Conservation (phyloP, 2,113 vertebrate species). For the Anolis carolinensis region DNA sequence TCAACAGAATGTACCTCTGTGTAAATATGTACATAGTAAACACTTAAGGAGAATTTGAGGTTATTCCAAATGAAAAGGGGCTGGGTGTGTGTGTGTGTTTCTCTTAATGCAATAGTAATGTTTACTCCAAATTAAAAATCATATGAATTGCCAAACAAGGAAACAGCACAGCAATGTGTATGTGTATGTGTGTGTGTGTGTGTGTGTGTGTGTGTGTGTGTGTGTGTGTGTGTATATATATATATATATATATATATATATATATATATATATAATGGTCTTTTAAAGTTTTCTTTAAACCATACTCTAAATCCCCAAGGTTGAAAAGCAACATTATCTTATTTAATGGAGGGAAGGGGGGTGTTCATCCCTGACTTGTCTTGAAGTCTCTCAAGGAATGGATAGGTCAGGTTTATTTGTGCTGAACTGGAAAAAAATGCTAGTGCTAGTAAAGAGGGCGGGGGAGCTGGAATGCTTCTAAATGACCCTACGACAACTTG, state of each 20-base stretch:
- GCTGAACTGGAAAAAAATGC: slow-evolving; percentile 59
- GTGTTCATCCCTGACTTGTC: background rate
- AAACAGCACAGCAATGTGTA: slow-evolving; percentile 53
- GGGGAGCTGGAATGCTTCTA: slow-evolving; percentile 64
- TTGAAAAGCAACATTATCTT: slow-evolving; percentile 14
- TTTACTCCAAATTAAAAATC: slow-evolving; percentile 62
- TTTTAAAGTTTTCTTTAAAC: slow-evolving; percentile 47
- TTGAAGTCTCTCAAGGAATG: slow-evolving; percentile 6
- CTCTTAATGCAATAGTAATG: slow-evolving; percentile 63
- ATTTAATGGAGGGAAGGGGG: slow-evolving; percentile 22
- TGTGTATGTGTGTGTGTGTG: no score
- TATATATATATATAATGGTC: slow-evolving; percentile 4
- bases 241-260: no score
- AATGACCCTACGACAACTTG: slow-evolving; percentile 71
- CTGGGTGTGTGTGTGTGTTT: no score
- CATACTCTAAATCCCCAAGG: slow-evolving; percentile 29
- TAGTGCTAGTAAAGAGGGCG: slow-evolving; percentile 54
- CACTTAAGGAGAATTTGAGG: background rate
- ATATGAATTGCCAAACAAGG: slow-evolving; percentile 69
- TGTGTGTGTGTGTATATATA: no score
- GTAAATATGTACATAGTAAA: background rate
- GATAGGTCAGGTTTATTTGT: slow-evolving; percentile 51
- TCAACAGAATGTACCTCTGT: background rate
- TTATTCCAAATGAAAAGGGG: background rate
- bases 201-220: no score